Conservation (phyloP, 2,113 vertebrate genomes). For the Axis porcinus region DNA sequence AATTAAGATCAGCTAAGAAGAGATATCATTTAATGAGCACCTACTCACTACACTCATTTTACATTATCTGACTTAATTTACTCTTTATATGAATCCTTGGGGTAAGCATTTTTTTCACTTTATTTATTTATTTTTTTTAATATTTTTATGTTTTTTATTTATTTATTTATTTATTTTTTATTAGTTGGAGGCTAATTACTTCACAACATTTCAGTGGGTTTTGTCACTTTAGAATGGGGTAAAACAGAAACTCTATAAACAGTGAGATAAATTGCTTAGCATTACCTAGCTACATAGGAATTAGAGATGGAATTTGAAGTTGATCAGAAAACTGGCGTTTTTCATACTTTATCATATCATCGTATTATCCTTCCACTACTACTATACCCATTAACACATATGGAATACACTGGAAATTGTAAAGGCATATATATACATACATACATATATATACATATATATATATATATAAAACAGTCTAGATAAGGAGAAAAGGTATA, state of each 20-base stretch:
- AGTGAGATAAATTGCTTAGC: neutral
- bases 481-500: neutral
- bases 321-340: neutral
- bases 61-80: neutral
- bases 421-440: neutral
- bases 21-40: neutral
- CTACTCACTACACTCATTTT: neutral
- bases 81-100: neutral
- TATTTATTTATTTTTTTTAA: conserved; percentile 41
- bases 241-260: neutral
- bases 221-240: neutral
- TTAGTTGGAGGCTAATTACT: no score
- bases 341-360: neutral
- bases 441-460: neutral
- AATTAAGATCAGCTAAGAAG: neutral
- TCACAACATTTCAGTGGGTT: no score
- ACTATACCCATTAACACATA: neutral
- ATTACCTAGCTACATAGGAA: neutral
- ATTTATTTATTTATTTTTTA: no score
- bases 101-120: neutral
- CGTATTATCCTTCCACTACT: neutral
- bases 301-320: neutral
- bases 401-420: neutral
- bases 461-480: neutral
- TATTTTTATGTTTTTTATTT: no score